These are phyloP conservation scores for Cataglyphis cursor DNA, from an alignment of 2,888 invertebrate species.

Conservation along the genomic window DNA sequence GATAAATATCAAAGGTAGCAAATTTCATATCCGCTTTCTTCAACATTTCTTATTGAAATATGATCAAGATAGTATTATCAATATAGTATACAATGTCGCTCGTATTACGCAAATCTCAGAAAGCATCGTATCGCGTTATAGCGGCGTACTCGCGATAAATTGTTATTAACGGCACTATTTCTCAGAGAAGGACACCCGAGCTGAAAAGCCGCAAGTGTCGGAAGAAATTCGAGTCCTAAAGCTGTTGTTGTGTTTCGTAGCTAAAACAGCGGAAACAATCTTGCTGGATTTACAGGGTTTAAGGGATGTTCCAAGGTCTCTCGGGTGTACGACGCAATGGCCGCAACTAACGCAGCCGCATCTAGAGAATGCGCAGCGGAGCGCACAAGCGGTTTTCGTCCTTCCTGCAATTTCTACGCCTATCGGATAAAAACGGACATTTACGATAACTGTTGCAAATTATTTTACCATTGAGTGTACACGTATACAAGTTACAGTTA, in stretches of 20 bases:
- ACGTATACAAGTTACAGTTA: not conserved
- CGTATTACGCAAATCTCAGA: slow-evolving; percentile 8
- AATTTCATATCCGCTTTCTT: not conserved
- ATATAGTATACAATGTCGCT: not conserved
- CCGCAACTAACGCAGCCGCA: slow-evolving; percentile 3
- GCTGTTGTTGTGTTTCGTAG: slow-evolving; percentile 42
- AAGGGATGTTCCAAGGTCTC: slow-evolving; percentile 22
- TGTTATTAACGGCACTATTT: slow-evolving; percentile 48
- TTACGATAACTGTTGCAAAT: not conserved
- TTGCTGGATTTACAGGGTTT: slow-evolving; percentile 27
- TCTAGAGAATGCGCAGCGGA: not conserved
- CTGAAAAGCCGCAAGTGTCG: slow-evolving; percentile 20
- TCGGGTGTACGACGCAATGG: slow-evolving; percentile 9
- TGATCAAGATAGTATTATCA: slow-evolving; percentile 15
- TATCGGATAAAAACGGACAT: not conserved
- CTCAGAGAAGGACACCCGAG: slow-evolving; percentile 38
- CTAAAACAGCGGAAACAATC: slow-evolving; percentile 53
- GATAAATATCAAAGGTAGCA: not conserved
- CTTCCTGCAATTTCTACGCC: slow-evolving; percentile 14
- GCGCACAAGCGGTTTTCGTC: not conserved
- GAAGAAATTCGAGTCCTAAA: slow-evolving; percentile 27
- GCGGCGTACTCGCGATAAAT: slow-evolving; percentile 22
- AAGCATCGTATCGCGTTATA: slow-evolving; percentile 3
- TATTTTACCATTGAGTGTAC: not conserved
- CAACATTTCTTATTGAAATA: not conserved